Evolutionary conservation across 2,113 vertebrate species (phyloP), one percentile per base, ranked within the genome.

Genomic region (Amphiprion ocellaris): DNA sequence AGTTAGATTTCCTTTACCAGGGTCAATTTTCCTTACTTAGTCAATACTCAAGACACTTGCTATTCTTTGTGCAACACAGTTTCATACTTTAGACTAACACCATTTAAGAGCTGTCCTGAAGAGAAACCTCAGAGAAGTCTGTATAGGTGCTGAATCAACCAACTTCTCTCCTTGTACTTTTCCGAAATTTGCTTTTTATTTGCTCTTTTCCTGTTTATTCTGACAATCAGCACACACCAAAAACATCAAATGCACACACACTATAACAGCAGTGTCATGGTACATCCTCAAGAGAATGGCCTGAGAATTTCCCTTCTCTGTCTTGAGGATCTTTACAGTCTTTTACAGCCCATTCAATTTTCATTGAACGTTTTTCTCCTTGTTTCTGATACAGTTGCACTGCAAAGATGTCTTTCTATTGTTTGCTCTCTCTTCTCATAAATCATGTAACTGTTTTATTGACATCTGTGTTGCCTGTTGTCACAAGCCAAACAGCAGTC

Each of bases 181-280:
- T 66, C 37, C 26, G 26, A 41, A 62, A 54, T 84, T 56, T 56
- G 3, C 16, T 62, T 52, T 75, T 77, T 50, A 17, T 69, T 64
- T 54, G 2, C 61, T 74, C 41, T 73, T 60, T 59, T 61, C 81
- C 49, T 67, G 41, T 85, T 81, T 71, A 80, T 88, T 86, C 74
- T 78, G 92, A 94, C 92, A 94, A 93, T 93, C 93, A 93, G 83
- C 78, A 83, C 83, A 86, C 81, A 83, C 58, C 70, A 85, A 86
- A 88, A 79, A 56, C 82, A 85, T 86, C 68, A 79, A 50, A 69
- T 41, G 26, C 47, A 82, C 76, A 81, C 52, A 52, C 15, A 46
- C 67, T 17, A 59, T 15, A 47, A 74, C 69, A 65, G 59, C 71
- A 79, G 53, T 73, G 68, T 77, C 77, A 75, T 9, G 33, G 24